Conservation (phyloP, 2,888 invertebrate genomes). For the Alloplasta piceator region DNA sequence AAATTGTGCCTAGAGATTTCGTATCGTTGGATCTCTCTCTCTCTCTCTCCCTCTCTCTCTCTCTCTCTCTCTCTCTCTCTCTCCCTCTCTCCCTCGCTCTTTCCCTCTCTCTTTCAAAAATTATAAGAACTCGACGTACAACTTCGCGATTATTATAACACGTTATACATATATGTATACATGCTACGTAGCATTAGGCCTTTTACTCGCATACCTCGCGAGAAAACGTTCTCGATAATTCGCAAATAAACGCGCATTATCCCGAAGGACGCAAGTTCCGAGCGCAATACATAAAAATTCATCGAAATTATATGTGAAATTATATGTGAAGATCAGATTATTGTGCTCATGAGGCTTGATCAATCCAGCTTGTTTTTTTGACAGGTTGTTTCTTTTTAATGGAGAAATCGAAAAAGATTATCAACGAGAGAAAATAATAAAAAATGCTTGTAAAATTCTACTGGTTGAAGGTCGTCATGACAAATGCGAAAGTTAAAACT, state of each 20-base stretch:
- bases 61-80: not conserved
- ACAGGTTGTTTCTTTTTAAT: too few relatives aligned
- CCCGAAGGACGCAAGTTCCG: slow-evolving; percentile 51
- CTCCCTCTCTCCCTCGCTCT: too few relatives aligned
- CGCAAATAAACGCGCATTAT: slow-evolving; percentile 45
- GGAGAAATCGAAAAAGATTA: too few relatives aligned
- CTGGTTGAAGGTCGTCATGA: too few relatives aligned
- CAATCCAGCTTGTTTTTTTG: too few relatives aligned
- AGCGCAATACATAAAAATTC: not conserved
- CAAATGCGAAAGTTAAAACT: too few relatives aligned
- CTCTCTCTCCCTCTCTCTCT: too few relatives aligned
- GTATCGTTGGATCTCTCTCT: not conserved
- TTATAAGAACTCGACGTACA: slow-evolving; percentile 25
- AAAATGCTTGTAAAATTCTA: too few relatives aligned
- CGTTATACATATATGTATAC: slow-evolving; percentile 11
- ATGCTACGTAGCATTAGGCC: slow-evolving; percentile 14
- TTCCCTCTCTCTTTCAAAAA: too few relatives aligned
- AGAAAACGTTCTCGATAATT: slow-evolving; percentile 49
- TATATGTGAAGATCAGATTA: too few relatives aligned
- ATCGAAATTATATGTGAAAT: slow-evolving; percentile 12
- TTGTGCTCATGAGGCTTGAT: too few relatives aligned
- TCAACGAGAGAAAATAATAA: too few relatives aligned
- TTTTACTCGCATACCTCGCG: slow-evolving; percentile 45
- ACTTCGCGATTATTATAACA: slow-evolving; percentile 41
- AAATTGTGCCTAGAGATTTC: slow-evolving; percentile 19